phyloP scores from a whole-genome alignment of 2,113 vertebrate species.

The Alectura lathami region DNA sequence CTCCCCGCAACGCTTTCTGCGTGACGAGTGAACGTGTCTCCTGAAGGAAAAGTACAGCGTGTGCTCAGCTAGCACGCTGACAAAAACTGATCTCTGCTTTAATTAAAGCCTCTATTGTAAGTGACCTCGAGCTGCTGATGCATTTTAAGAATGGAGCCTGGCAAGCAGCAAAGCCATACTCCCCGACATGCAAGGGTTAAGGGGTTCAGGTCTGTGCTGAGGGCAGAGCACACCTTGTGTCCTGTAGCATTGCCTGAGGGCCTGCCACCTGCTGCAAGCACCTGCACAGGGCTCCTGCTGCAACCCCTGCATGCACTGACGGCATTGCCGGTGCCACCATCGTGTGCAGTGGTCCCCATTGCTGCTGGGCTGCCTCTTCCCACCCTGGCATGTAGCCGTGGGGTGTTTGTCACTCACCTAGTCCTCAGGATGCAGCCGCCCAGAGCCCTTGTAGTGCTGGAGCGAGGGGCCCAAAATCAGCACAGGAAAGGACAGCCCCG shows the following conservation, averaged over 20 bases:
- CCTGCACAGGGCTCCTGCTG: not conserved
- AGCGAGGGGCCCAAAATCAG: not conserved
- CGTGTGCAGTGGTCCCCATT: not conserved
- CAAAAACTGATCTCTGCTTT: slow-evolving; percentile 71
- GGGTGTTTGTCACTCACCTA: not conserved
- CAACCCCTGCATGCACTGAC: rapidly evolving
- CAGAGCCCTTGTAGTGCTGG: rapidly evolving
- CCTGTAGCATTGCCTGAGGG: not conserved
- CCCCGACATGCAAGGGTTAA: not conserved
- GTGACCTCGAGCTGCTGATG: slow-evolving; percentile 63
- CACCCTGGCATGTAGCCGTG: rapidly evolving
- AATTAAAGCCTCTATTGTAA: slow-evolving; percentile 69
- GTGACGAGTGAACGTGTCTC: not conserved
- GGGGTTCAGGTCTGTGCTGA: not conserved
- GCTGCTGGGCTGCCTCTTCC: not conserved
- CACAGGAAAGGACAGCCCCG: not conserved
- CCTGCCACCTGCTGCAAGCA: rapidly evolving
- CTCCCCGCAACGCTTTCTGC: not conserved
- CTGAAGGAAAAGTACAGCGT: slow-evolving; percentile 65
- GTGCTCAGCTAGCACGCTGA: slow-evolving; percentile 53
- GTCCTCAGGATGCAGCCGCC: not conserved
- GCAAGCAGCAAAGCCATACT: not conserved
- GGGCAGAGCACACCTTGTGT: not conserved
- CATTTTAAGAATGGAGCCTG: slow-evolving; percentile 34
- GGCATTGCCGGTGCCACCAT: too few species aligned